Percentiles rank a stretch among this genome's conserved stretches.
These are phyloP conservation scores for Psittacula echo DNA, from an alignment of 2,797 vertebrate genomes.

Conservation along the genomic window DNA sequence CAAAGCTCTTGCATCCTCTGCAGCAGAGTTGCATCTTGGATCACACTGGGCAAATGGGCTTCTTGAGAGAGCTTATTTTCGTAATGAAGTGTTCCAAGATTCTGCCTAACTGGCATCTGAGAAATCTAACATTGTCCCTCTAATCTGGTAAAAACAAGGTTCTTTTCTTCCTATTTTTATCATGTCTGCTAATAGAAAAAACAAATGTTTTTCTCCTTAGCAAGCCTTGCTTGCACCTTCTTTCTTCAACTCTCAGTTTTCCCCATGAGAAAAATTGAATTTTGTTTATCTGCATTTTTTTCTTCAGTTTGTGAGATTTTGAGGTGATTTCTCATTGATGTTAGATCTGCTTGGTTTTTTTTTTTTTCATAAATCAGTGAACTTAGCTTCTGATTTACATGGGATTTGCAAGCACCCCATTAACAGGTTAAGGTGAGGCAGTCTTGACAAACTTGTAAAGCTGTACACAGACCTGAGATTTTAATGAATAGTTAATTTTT, in stretches of 20 bases:
- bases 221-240: not conserved
- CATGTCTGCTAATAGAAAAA: not conserved
- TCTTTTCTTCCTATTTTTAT: not conserved
- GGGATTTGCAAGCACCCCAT: not conserved
- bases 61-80: not conserved
- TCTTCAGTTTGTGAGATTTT: not conserved
- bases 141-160: not conserved
- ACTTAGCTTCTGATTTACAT: not conserved
- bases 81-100: not conserved
- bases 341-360: not conserved
- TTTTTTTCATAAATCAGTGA: not conserved
- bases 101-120: not conserved
- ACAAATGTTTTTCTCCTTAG: not conserved
- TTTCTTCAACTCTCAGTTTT: not conserved
- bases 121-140: not conserved
- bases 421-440: not conserved
- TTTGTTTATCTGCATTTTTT: not conserved
- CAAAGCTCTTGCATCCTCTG: not conserved
- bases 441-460: not conserved
- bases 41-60: not conserved
- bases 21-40: not conserved
- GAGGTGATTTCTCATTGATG: not conserved
- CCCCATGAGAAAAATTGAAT: not conserved
- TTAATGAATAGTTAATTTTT: not conserved
- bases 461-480: not conserved